These are phyloP conservation scores for Leptinotarsa haldemani DNA, from an alignment of 2,888 invertebrate species.

Conservation along the genomic window DNA sequence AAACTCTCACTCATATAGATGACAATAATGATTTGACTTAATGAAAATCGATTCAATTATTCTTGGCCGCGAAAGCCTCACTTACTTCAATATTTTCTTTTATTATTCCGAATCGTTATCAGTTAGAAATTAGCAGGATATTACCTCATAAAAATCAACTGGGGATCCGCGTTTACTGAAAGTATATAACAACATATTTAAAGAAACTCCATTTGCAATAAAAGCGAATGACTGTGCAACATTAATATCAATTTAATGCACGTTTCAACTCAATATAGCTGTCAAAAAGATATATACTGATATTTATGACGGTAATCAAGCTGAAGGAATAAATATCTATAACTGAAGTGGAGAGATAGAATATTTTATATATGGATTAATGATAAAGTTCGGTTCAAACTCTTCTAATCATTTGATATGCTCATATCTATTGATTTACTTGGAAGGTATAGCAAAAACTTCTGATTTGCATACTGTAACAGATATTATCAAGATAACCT, in stretches of 20 bases:
- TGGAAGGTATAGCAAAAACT: too few relatives aligned
- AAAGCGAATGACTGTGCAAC: constrained; percentile 31
- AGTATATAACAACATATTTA: constrained; percentile 16
- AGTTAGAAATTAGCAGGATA: constrained; percentile 1
- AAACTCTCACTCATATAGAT: too few relatives aligned
- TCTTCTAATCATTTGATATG: too few relatives aligned
- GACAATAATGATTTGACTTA: too few relatives aligned
- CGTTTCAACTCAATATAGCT: constrained; percentile 34
- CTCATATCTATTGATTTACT: too few relatives aligned
- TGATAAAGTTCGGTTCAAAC: not conserved
- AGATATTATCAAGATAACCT: too few relatives aligned
- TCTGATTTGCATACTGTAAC: too few relatives aligned
- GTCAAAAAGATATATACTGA: constrained; percentile 37
- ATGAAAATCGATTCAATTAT: too few relatives aligned
- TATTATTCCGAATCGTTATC: not conserved
- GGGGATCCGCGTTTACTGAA: not conserved
- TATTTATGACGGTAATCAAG: constrained; percentile 32
- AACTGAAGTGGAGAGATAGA: constrained; percentile 7
- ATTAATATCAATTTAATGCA: constrained; percentile 42
- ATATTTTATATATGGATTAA: constrained; percentile 9
- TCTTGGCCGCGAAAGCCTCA: too few relatives aligned
- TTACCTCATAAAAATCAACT: not conserved
- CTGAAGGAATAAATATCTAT: constrained; percentile 5
- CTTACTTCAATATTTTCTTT: not conserved
- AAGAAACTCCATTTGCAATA: constrained; percentile 23